Conservation (phyloP, 2,113 vertebrate species). For the Spea multiplicata region DNA sequence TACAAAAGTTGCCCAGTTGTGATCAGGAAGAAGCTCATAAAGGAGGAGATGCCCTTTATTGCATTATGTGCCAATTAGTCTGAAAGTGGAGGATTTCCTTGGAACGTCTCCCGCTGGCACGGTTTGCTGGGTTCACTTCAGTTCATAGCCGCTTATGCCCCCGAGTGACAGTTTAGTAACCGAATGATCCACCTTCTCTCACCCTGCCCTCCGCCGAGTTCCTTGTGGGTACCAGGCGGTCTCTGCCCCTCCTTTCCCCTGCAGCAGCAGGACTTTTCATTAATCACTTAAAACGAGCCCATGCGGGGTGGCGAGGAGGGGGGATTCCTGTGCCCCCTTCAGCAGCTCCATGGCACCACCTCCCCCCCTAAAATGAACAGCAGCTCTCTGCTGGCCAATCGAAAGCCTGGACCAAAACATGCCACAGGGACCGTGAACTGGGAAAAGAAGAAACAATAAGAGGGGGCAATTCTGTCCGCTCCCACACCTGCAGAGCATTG, state of each 20-base stretch:
- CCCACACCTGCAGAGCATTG: constrained; percentile 39
- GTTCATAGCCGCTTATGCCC: constrained; percentile 34
- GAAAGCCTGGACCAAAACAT: constrained; percentile 33
- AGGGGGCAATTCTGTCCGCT: neutral
- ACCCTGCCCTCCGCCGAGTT: neutral
- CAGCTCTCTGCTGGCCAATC: constrained; percentile 43
- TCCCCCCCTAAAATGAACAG: constrained; percentile 31
- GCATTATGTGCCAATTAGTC: neutral
- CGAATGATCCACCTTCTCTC: neutral
- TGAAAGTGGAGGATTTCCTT: constrained; percentile 7
- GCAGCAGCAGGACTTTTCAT: constrained; percentile 29
- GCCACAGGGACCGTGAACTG: constrained; percentile 4
- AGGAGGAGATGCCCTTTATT: neutral
- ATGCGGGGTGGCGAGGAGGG: neutral
- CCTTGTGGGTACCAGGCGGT: neutral
- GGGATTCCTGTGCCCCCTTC: constrained; percentile 41
- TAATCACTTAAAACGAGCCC: constrained; percentile 42
- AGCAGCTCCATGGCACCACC: constrained; percentile 41
- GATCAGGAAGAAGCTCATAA: neutral
- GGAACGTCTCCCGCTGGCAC: neutral
- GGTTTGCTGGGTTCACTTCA: constrained; percentile 30
- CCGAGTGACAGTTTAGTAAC: constrained; percentile 11
- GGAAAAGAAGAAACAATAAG: constrained; percentile 3
- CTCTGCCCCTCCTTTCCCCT: constrained; percentile 17
- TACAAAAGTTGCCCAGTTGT: neutral